Conservation (phyloP, 2,888 invertebrate genomes). For the Actias luna region DNA sequence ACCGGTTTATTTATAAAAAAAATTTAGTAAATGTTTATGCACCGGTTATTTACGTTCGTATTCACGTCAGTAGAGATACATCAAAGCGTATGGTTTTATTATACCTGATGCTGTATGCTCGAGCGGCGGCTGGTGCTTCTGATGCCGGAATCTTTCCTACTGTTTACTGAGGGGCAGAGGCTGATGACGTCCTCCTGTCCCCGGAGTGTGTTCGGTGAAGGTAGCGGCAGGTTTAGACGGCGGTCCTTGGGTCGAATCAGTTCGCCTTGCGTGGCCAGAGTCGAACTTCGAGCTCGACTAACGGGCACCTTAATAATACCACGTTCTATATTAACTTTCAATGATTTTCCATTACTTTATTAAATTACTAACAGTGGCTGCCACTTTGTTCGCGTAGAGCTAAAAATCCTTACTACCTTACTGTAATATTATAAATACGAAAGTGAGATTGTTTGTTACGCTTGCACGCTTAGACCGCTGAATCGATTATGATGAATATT, state of each 20-base stretch:
- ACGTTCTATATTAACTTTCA: background rate
- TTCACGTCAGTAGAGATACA: constrained; percentile 29
- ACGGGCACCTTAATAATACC: constrained; percentile 56
- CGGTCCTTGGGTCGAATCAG: constrained; percentile 62
- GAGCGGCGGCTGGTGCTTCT: constrained; percentile 92
- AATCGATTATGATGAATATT: too few relatives aligned
- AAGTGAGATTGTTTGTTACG: too few relatives aligned
- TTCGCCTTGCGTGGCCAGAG: constrained; percentile 70
- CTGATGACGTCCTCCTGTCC: constrained; percentile 84
- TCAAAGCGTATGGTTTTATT: constrained; percentile 23
- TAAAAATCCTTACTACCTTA: too few relatives aligned
- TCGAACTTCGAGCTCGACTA: constrained; percentile 73
- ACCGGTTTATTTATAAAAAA: constrained; percentile 29
- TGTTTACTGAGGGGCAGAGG: constrained; percentile 89
- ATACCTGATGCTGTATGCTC: constrained; percentile 92
- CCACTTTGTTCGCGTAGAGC: too few relatives aligned
- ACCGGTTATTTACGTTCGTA: constrained; percentile 25
- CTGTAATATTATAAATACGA: too few relatives aligned
- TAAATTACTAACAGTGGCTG: too few relatives aligned
- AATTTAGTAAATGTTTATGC: constrained; percentile 26
- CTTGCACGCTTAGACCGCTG: too few relatives aligned
- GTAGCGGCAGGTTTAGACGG: constrained; percentile 70
- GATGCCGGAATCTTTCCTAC: constrained; percentile 94
- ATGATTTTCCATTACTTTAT: too few relatives aligned
- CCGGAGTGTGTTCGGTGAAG: constrained; percentile 51